phyloP scores from a whole-genome alignment of 2,888 invertebrate genomes.

The Pollenia amentaria region DNA sequence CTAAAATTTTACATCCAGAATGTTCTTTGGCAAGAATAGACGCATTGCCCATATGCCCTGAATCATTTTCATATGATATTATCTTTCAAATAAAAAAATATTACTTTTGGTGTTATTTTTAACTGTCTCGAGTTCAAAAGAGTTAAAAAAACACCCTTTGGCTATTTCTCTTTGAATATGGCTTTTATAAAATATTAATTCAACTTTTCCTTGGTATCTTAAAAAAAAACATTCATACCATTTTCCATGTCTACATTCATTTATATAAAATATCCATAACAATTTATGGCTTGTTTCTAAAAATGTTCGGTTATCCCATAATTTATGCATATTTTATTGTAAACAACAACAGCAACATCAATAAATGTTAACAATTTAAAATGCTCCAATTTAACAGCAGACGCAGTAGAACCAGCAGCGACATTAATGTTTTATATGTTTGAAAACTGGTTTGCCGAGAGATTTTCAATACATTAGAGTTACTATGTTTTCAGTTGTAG shows the following conservation, averaged over 20 bases:
- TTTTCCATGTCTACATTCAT: neutral
- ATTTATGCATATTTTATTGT: conserved; percentile 48
- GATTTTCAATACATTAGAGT: neutral
- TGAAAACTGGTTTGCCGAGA: conserved; percentile 19
- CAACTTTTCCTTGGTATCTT: neutral
- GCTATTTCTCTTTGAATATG: neutral
- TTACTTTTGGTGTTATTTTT: no score
- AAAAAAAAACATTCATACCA: neutral
- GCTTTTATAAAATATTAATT: conserved; percentile 28
- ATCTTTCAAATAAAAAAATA: no score
- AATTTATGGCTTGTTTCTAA: conserved; percentile 25
- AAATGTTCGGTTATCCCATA: conserved; percentile 29
- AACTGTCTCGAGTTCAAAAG: no score
- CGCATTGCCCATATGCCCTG: no score
- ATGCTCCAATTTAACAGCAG: conserved; percentile 15
- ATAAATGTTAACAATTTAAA: conserved; percentile 56
- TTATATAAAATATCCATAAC: conserved; percentile 19
- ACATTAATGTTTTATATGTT: conserved; percentile 14
- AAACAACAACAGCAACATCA: conserved; percentile 22
- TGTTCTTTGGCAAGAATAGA: no score
- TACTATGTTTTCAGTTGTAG: neutral
- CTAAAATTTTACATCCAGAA: no score
- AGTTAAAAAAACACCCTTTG: no score
- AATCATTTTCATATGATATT: no score
- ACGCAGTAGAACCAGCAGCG: neutral